Conservation (phyloP, 1,140 invertebrate genomes). For the Lycorma delicatula region DNA sequence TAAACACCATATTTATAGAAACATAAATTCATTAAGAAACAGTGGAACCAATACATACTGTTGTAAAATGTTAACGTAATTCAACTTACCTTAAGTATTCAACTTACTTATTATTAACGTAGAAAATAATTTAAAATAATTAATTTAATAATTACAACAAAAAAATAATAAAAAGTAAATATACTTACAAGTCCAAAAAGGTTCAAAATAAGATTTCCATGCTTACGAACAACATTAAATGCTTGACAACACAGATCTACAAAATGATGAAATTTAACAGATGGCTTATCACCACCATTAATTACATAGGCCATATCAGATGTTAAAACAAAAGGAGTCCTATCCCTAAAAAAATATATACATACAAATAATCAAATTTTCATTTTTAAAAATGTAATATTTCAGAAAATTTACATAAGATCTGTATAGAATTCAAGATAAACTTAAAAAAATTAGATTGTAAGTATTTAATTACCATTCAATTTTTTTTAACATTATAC, state of each 20-base stretch:
- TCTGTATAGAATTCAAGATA: background rate
- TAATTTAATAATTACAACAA: slow-evolving; percentile 7
- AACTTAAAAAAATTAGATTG: background rate
- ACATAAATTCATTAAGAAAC: no score
- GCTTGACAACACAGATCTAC: slow-evolving; percentile 96
- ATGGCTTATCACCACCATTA: slow-evolving; percentile 91
- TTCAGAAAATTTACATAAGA: slow-evolving; percentile 2
- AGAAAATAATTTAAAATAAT: slow-evolving; percentile 7
- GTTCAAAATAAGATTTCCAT: slow-evolving; percentile 87
- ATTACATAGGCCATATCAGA: slow-evolving; percentile 99
- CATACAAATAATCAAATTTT: slow-evolving; percentile 14
- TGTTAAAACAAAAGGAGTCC: slow-evolving; percentile 94
- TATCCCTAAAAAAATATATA: slow-evolving; percentile 78
- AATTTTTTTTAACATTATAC: no score
- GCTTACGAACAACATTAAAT: slow-evolving; percentile 92
- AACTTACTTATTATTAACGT: no score
- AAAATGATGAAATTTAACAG: slow-evolving; percentile 91
- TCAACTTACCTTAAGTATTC: no score
- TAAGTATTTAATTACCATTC: no score
- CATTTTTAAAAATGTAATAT: background rate
- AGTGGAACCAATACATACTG: no score
- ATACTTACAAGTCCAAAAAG: slow-evolving; percentile 78
- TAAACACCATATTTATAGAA: no score
- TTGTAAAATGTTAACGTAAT: no score
- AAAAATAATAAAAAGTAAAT: background rate